phyloP scores from a whole-genome alignment of 2,888 invertebrate genomes.

The Eristalis intricaria region DNA sequence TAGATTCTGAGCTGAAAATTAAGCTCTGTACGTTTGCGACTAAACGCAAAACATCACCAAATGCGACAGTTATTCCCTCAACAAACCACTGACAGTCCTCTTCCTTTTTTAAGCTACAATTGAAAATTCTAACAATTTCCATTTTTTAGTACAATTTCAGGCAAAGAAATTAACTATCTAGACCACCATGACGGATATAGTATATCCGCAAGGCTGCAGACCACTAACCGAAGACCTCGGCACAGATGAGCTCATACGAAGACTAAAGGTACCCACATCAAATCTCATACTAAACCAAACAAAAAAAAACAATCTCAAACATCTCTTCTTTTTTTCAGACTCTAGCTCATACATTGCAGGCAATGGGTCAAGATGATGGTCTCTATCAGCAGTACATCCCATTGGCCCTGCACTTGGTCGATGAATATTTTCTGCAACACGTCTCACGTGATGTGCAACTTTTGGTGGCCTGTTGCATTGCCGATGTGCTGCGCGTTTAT shows the following conservation, averaged over 20 bases:
- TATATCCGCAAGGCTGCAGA: constrained; percentile 97
- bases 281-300: neutral
- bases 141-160: constrained; percentile 12
- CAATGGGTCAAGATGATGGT: constrained; percentile 98
- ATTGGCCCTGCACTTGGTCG: constrained; percentile 94
- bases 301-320: neutral
- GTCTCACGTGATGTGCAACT: constrained; percentile 95
- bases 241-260: constrained; percentile 96
- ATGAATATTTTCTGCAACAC: constrained; percentile 95
- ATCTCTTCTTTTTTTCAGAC: constrained; percentile 83
- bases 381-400: constrained; percentile 96
- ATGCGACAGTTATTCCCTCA: too few species aligned
- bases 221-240: constrained; percentile 97
- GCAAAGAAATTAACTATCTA: neutral
- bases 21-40: too few species aligned
- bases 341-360: constrained; percentile 95
- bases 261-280: constrained; percentile 88
- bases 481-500: constrained; percentile 97
- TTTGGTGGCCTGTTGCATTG: constrained; percentile 97
- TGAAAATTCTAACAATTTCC: neutral
- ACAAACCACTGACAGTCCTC: too few species aligned
- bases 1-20: too few species aligned
- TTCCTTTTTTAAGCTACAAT: neutral
- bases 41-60: too few species aligned
- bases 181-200: constrained; percentile 89